A percentile compares a stretch with the other conserved stretches of the same genome.
phyloP scores from a whole-genome alignment of 2,888 invertebrate genomes.

The Spialia ferax region DNA sequence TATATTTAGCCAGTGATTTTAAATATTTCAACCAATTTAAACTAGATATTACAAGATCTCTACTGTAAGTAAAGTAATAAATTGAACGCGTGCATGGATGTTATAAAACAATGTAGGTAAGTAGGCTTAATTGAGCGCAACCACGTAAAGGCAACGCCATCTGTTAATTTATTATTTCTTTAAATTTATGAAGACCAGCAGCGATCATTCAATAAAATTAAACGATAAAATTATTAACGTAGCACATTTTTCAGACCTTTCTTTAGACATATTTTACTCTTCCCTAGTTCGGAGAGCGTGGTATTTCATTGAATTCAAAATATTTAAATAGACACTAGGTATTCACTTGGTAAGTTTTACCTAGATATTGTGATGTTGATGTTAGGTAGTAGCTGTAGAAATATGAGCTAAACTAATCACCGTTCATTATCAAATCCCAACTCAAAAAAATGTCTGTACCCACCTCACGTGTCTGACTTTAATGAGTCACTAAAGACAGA shows the following conservation, averaged over 20 bases:
- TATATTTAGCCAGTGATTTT: conserved; percentile 12
- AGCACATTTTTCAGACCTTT: too few species aligned
- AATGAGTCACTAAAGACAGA: conserved; percentile 37
- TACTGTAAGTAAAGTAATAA: conserved; percentile 54
- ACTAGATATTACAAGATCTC: conserved; percentile 46
- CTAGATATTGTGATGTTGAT: not conserved
- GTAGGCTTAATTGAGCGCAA: conserved; percentile 60
- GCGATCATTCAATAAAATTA: conserved; percentile 41
- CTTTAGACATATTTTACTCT: too few species aligned
- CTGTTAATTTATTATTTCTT: conserved; percentile 57
- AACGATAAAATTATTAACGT: not conserved
- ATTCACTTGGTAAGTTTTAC: too few species aligned
- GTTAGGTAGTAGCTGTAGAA: too few species aligned
- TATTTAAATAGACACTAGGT: too few species aligned
- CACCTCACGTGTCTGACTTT: not conserved
- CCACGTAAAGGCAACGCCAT: conserved; percentile 57
- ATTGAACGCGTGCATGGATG: conserved; percentile 58
- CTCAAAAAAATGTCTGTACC: conserved; percentile 4
- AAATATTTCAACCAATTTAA: too few species aligned
- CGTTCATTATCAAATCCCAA: not conserved
- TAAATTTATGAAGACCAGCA: conserved; percentile 53
- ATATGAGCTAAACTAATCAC: not conserved
- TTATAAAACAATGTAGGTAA: too few species aligned
- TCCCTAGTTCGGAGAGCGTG: too few species aligned
- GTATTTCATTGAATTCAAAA: too few species aligned